Evolutionary conservation across 2,888 invertebrate genomes (phyloP), one percentile per base, ranked within the genome.

Genomic region (Parnassius glacialis): DNA sequence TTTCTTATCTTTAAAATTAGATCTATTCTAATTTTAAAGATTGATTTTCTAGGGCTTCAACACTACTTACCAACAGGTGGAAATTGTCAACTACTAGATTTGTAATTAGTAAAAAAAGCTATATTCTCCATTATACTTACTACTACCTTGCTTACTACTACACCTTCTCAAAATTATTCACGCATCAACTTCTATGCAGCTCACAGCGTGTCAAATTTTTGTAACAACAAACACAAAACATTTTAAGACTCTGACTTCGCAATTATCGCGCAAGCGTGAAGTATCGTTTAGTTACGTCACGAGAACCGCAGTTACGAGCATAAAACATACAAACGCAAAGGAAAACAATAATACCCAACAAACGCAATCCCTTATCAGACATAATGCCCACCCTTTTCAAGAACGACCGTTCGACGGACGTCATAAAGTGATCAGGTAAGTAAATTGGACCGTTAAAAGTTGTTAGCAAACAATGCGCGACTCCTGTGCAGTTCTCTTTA

Each of bases 281-380:
- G 44, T 41, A 65, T 64, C 60, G 53, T 41, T 63, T 62, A 60
- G 61, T 65, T 62, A 61, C 60, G 48, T 59, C 51, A 51, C 58
- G 12, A 45, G 55, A 56, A 55, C 58, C 12, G 51, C 42, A 59
- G 62, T 58, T 57, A 59, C 48, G 52, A 57, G 50, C 56, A 65
- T 63, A 44, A 66, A 50, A 57, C 64, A 51, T 9, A 7, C 13
- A 50, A 48, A 56, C 59, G 57, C 64, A 62, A 64, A 55, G 61
- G 59, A 13, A 56, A 54, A 63, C 59, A 62, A 65, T 53, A 64
- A 67, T 61, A 65, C 55, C 51, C 59, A 66, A 72, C 68, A 70
- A 69, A 66, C 56, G 63, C 64, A 70, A 68, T 60, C 66, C 68
- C 67, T 73, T 69, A 71, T 56, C 57, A 59, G 54, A 57, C 53